phyloP scores from a whole-genome alignment of 2,888 invertebrate genomes.

The Dascillus cervinus region DNA sequence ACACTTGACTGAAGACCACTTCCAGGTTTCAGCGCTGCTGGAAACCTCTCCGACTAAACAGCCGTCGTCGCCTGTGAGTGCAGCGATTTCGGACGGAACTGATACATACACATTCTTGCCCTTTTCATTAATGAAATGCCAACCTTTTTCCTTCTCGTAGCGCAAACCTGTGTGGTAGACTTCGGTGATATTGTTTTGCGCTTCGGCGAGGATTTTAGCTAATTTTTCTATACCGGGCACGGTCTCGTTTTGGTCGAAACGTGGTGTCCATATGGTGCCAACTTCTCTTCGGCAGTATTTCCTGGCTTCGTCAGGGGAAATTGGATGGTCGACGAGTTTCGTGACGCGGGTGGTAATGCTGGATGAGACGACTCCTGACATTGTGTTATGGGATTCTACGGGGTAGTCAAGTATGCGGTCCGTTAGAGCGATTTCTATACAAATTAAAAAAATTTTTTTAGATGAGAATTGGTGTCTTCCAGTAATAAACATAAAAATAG shows the following conservation, averaged over 20 bases:
- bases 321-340: background rate
- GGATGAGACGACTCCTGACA: too few species aligned
- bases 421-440: too few species aligned
- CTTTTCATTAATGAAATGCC: too few species aligned
- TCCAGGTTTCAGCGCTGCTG: background rate
- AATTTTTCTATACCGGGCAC: background rate
- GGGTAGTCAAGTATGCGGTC: too few species aligned
- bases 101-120: too few species aligned
- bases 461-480: too few species aligned
- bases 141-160: too few species aligned
- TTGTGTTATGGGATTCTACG: too few species aligned
- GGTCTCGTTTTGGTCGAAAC: background rate
- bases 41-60: slow-evolving; percentile 4
- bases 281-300: slow-evolving; percentile 1
- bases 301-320: slow-evolving; percentile 4
- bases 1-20: slow-evolving; percentile 4
- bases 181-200: background rate
- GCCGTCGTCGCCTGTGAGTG: slow-evolving; percentile 1
- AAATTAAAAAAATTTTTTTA: too few species aligned
- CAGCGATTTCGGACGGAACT: too few species aligned
- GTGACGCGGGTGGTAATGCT: too few species aligned
- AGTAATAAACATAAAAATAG: too few species aligned
- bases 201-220: background rate
- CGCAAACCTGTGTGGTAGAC: slow-evolving; percentile 1
- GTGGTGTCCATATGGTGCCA: slow-evolving; percentile 3